A percentile compares a stretch with the other conserved stretches of the same genome.
phyloP scores from a whole-genome alignment of 2,888 invertebrate species.

The Aricia artaxerxes region DNA sequence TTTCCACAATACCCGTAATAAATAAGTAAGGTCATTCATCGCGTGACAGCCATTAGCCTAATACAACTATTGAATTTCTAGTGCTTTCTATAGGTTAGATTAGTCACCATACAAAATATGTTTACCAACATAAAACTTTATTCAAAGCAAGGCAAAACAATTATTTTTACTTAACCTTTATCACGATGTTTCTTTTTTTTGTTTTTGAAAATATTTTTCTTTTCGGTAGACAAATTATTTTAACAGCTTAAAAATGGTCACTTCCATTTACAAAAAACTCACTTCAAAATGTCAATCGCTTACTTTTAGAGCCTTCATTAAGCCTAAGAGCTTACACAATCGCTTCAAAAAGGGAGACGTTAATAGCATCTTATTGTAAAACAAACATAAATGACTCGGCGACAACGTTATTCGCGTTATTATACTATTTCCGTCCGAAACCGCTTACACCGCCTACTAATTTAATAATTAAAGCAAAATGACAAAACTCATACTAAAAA shows the following conservation, averaged over 20 bases:
- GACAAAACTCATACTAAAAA: no score
- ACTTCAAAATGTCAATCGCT: background rate
- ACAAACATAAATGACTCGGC: constrained; percentile 1
- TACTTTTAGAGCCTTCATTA: background rate
- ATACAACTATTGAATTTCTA: constrained; percentile 23
- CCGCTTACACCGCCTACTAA: background rate
- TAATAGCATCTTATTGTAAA: background rate
- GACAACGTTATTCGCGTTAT: constrained; percentile 1
- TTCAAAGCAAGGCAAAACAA: background rate
- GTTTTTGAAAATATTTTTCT: no score
- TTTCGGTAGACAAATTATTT: background rate
- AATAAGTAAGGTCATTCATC: constrained; percentile 21
- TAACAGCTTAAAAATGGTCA: background rate
- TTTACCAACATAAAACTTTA: background rate
- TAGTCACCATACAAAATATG: constrained; percentile 7
- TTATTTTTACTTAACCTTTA: background rate
- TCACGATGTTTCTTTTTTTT: background rate
- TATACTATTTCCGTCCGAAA: background rate
- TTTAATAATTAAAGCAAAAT: background rate
- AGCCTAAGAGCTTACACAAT: background rate
- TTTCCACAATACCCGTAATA: background rate
- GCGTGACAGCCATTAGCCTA: constrained; percentile 24
- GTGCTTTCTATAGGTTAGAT: constrained; percentile 15
- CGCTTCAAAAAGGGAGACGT: background rate
- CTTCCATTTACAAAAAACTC: background rate